Conservation (phyloP, 2,113 vertebrate genomes). For the Ceyx melanurus region DNA sequence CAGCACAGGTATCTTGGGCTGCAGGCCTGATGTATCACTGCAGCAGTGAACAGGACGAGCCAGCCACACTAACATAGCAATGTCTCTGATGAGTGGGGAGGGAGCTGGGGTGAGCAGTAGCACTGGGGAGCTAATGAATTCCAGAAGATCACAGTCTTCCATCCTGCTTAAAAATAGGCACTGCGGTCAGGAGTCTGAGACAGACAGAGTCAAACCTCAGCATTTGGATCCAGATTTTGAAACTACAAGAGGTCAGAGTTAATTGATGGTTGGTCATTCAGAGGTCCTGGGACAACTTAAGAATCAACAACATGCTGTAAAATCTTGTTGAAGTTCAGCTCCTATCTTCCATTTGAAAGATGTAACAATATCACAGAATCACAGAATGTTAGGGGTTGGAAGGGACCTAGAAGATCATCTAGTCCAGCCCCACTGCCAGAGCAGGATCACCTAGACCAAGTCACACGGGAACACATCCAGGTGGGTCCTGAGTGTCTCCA, state of each 20-base stretch:
- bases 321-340: not conserved
- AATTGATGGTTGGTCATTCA: conserved; percentile 18
- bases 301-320: not conserved
- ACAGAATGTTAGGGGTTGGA: too few species aligned
- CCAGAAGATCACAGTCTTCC: not conserved
- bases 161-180: conserved; percentile 27
- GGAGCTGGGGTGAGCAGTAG: not conserved
- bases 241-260: conserved; percentile 35
- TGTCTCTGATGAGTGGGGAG: not conserved
- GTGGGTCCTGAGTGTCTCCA: too few species aligned
- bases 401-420: too few species aligned
- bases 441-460: too few species aligned
- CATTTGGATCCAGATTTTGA: not conserved
- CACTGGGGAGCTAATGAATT: not conserved
- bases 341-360: not conserved
- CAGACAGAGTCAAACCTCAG: conserved; percentile 27
- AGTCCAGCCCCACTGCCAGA: too few species aligned
- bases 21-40: not conserved
- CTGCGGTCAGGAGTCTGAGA: conserved; percentile 1
- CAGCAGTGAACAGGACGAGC: fast-evolving
- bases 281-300: conserved; percentile 52
- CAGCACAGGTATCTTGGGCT: not conserved
- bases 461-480: too few species aligned
- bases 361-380: fast-evolving
- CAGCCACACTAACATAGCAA: fast-evolving